These are phyloP conservation scores for Quadroppia sp. DNA, from an alignment of 2,888 invertebrate species.

Conservation along the genomic window DNA sequence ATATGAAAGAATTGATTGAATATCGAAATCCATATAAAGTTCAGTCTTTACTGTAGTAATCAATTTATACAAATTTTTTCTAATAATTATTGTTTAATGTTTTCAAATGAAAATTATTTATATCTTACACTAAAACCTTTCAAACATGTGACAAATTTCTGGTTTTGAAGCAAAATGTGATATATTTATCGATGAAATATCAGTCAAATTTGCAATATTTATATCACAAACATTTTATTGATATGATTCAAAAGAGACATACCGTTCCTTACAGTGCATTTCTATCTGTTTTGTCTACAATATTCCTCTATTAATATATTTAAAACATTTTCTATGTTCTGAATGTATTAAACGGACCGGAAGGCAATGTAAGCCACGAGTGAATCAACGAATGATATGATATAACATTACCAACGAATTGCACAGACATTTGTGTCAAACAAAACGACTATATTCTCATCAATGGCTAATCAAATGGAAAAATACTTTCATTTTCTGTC, in stretches of 20 bases:
- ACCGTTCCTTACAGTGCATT: neutral
- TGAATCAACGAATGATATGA: neutral
- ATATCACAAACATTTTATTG: neutral
- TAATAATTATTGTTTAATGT: neutral
- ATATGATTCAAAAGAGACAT: neutral
- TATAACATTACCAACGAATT: no score
- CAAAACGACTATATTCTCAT: conserved; percentile 7
- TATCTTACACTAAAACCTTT: neutral
- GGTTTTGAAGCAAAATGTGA: neutral
- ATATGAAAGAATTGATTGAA: no score
- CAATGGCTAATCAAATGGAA: conserved; percentile 2
- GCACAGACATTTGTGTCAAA: neutral
- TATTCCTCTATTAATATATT: conserved; percentile 1
- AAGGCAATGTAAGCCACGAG: conserved; percentile 8
- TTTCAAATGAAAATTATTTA: neutral
- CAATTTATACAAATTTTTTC: no score
- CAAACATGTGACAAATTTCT: neutral
- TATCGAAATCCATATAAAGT: no score
- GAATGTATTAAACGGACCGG: conserved; percentile 20
- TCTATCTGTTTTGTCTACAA: neutral
- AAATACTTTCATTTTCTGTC: neutral
- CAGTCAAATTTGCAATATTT: neutral
- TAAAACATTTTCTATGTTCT: conserved; percentile 11
- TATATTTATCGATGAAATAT: neutral
- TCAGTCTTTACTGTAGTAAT: no score